A percentile compares a stretch with the other conserved stretches of the same genome.
These are phyloP conservation scores for Candoia aspera DNA, from an alignment of 2,113 vertebrate species.

Conservation along the genomic window DNA sequence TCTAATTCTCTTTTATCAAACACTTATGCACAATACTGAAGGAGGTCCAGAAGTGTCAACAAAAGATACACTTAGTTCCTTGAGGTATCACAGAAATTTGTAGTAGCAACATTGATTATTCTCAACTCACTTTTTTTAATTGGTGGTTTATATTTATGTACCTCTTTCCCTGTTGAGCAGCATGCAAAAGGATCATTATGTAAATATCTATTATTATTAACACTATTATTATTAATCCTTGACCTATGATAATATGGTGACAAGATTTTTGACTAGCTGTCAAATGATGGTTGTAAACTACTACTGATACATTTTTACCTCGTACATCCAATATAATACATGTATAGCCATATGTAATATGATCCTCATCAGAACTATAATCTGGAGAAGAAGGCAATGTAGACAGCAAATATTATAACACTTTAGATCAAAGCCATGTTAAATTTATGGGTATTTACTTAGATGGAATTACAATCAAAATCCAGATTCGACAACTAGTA, in stretches of 20 bases:
- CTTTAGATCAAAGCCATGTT: not conserved
- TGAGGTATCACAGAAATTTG: not conserved
- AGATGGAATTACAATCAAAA: not conserved
- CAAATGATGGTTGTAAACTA: not conserved
- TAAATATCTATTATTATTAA: constrained; percentile 25
- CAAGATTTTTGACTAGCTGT: not conserved
- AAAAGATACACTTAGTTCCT: constrained; percentile 33
- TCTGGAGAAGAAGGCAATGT: not conserved
- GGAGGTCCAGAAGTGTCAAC: constrained; percentile 7
- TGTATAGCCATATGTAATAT: not conserved
- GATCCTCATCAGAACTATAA: not conserved
- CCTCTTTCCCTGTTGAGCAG: not conserved
- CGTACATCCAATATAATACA: not conserved
- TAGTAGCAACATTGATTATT: not conserved
- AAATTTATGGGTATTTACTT: not conserved
- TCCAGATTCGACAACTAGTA: not conserved
- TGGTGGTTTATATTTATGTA: not conserved
- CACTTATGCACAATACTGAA: constrained; percentile 39
- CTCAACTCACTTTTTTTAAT: not conserved
- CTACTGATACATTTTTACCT: not conserved
- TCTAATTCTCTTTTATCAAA: constrained; percentile 53
- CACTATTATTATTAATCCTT: constrained; percentile 6
- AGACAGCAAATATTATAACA: not conserved
- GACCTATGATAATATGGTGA: constrained; percentile 4
- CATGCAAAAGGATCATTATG: not conserved